These are phyloP conservation scores for Eumacrocentrus americanus DNA, from an alignment of 2,888 invertebrate species.

Conservation along the genomic window DNA sequence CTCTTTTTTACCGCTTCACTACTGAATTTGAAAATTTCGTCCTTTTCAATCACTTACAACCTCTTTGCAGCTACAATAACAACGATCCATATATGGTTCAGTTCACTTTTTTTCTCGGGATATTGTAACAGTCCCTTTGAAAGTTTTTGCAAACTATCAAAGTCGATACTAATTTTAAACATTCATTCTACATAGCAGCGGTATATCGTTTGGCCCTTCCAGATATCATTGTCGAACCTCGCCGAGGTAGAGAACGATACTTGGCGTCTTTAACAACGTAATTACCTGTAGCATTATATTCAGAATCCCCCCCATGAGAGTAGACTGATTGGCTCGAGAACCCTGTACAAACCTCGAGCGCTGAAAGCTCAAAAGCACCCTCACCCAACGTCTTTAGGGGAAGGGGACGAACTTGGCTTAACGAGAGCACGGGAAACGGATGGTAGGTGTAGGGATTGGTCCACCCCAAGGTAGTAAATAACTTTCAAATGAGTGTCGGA, in stretches of 20 bases:
- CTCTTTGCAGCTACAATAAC: no score
- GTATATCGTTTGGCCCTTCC: no score
- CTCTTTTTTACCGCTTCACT: no score
- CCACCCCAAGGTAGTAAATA: slow-evolving; percentile 9
- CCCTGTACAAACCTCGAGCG: slow-evolving; percentile 1
- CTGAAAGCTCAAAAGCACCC: slow-evolving; percentile 24
- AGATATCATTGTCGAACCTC: slow-evolving; percentile 44
- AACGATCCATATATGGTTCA: no score
- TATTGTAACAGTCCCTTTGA: no score
- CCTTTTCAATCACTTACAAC: no score
- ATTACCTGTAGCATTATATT: slow-evolving; percentile 42
- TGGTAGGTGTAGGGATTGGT: slow-evolving; percentile 19
- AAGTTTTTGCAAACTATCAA: no score
- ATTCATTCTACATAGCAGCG: no score
- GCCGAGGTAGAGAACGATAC: slow-evolving; percentile 12
- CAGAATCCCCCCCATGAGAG: neutral
- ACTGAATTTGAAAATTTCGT: no score
- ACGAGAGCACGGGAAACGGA: slow-evolving; percentile 19
- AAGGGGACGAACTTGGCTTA: slow-evolving; percentile 15
- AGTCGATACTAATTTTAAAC: slow-evolving; percentile 40
- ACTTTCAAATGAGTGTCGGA: slow-evolving; percentile 19
- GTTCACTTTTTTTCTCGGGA: no score
- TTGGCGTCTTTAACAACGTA: slow-evolving; percentile 42
- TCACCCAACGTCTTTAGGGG: slow-evolving; percentile 1
- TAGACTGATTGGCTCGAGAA: slow-evolving; percentile 26